A percentile compares a stretch with the other conserved stretches of the same genome.
Evolutionary conservation across 2,888 invertebrate genomes (phyloP).

Genomic region (Rhogogaster chlorosoma): DNA sequence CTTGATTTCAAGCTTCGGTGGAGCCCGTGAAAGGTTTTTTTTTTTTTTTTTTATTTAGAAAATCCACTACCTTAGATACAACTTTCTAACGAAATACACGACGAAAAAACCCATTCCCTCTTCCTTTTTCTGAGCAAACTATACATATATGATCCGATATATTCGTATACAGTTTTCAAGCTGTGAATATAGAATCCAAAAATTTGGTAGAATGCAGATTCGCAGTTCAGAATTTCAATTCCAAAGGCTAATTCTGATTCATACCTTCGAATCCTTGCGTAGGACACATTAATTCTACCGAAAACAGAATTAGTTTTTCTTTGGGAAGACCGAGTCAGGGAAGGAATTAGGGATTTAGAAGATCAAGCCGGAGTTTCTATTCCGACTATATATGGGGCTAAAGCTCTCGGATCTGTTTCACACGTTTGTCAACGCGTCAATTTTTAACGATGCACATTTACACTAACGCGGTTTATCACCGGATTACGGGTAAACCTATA

Average conservation of each 20-base stretch:
- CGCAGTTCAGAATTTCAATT: no score
- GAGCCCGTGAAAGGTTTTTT: background rate
- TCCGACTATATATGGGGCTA: background rate
- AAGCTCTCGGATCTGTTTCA: background rate
- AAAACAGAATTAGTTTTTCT: no score
- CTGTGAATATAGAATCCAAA: no score
- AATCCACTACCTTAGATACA: background rate
- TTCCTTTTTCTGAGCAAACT: no score
- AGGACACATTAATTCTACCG: no score
- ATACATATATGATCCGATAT: no score
- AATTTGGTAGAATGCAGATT: no score
- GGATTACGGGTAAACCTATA: background rate
- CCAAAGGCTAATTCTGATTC: no score
- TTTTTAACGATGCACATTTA: background rate
- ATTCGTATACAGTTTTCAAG: no score
- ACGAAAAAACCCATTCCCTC: no score
- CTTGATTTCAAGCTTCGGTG: background rate
- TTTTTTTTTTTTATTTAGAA: background rate
- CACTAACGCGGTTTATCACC: slow-evolving; percentile 2
- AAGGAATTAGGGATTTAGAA: background rate
- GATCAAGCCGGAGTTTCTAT: background rate
- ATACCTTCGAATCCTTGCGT: no score
- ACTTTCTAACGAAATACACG: background rate
- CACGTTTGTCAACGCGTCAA: background rate
- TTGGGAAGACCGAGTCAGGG: background rate